Evolutionary conservation across 2,797 vertebrate genomes (phyloP).

Genomic region (Carapus acus): DNA sequence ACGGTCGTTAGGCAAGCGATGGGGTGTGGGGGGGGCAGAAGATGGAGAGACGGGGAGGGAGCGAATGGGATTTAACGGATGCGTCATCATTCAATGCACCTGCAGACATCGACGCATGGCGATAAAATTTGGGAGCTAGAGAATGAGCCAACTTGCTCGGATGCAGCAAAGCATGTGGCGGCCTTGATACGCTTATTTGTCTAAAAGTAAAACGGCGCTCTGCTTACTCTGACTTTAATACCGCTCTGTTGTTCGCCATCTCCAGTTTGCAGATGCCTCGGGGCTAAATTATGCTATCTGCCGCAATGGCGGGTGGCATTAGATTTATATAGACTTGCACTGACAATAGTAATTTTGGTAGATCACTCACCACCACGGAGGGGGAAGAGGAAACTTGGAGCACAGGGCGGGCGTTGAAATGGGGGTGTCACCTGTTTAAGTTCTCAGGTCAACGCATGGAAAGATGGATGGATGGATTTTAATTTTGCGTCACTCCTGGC

Average conservation of each 20-base stretch:
- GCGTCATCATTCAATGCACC: conserved; percentile 33
- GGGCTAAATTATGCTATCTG: conserved; percentile 51
- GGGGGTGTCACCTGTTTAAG: conserved; percentile 45
- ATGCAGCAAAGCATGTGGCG: conserved; percentile 49
- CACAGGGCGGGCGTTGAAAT: too few species aligned
- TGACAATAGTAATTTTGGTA: conserved; percentile 61
- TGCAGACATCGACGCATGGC: conserved; percentile 32
- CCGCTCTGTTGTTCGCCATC: too few species aligned
- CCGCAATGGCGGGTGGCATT: conserved; percentile 39
- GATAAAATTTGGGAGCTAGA: conserved; percentile 42
- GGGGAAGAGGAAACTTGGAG: conserved; percentile 15
- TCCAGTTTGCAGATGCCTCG: conserved; percentile 58
- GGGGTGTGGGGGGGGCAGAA: conserved; percentile 14
- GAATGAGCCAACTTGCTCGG: conserved; percentile 40
- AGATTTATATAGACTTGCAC: conserved; percentile 58
- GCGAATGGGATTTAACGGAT: conserved; percentile 21
- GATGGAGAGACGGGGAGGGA: conserved; percentile 11
- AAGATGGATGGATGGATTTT: too few species aligned
- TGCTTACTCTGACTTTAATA: too few species aligned
- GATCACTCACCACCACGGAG: conserved; percentile 51
- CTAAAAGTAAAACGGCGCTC: too few species aligned
- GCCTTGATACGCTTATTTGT: too few species aligned
- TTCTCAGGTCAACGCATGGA: conserved; percentile 56
- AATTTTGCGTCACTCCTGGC: too few species aligned
- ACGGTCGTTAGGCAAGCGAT: conserved; percentile 20